Evolutionary conservation across 2,888 invertebrate genomes (phyloP), one percentile per base, ranked within the genome.

Genomic region (Anthophora plumipes): DNA sequence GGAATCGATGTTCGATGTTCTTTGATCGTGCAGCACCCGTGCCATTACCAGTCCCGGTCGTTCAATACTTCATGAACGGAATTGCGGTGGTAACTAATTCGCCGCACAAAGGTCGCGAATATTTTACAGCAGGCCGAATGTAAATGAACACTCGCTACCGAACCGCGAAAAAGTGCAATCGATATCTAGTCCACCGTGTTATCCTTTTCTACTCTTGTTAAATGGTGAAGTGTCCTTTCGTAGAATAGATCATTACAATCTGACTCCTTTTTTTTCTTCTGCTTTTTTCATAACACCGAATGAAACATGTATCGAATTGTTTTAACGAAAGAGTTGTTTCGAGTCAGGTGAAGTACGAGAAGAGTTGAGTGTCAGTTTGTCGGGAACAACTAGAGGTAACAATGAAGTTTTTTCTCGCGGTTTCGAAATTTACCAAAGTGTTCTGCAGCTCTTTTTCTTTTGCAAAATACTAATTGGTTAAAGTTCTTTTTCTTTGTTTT

Each of bases 1-100:
- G 37, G 73, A 84, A 85, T 84, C 85, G 87, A 85, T 78, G 84
- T 73, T 83, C 86, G 77, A 86, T 79, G 82, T 82, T 85, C 87
- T 85, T 85, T 87, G 87, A 86, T 86, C 85, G 84, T 67, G 61
- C 82, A 66, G 54, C 80, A 69, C 59, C 73, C 76, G 73, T 75
- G 63, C 86, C 74, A 83, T 85, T 85, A 83, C 60, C 80, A 50
- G 60, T n/a, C 60, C 31, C 46, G 63, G 9, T 69, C 69, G 84
- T 81, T 86, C 80, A 75, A 75, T 81, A 75, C 81, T 75, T 86
- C 83, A 77, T 81, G 64, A 84, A 71, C 77, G 77, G 77, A 86
- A 85, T 83, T 81, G 84, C 84, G 72, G 70, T 48, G 76, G 76
- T 80, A 85, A 80, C 85, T 85, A 85, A 85, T 85, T 70, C 76